Percentiles rank a stretch among this genome's conserved stretches.
phyloP scores from a whole-genome alignment of 2,797 vertebrate genomes.

The Amniataba percoides region DNA sequence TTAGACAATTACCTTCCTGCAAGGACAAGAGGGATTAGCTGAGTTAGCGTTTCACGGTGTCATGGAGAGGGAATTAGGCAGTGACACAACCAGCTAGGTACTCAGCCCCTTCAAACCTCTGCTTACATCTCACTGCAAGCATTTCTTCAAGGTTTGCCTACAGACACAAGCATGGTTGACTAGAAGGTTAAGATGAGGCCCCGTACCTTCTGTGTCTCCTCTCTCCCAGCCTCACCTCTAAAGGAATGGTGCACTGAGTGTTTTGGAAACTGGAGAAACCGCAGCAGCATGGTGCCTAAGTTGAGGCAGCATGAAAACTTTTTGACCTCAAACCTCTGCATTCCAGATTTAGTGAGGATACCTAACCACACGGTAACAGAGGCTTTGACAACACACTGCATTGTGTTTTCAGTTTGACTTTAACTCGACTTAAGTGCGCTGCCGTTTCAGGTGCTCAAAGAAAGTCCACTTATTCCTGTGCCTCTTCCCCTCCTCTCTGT shows the following conservation, averaged over 20 bases:
- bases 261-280: slow-evolving; percentile 75
- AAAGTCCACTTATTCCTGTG: slow-evolving; percentile 39
- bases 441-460: slow-evolving; percentile 71
- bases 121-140: not conserved
- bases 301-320: slow-evolving; percentile 72
- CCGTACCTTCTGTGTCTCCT: slow-evolving; percentile 43
- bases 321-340: slow-evolving; percentile 75
- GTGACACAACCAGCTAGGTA: slow-evolving; percentile 47
- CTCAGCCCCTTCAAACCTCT: slow-evolving; percentile 23
- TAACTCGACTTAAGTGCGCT: slow-evolving; percentile 34
- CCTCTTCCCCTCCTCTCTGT: slow-evolving; percentile 30
- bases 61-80: slow-evolving; percentile 60
- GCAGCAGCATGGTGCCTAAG: slow-evolving; percentile 72
- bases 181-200: slow-evolving; percentile 11
- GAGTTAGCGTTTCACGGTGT: slow-evolving; percentile 61
- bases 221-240: slow-evolving; percentile 48
- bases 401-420: slow-evolving; percentile 53
- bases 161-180: not conserved
- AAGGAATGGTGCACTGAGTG: slow-evolving; percentile 59
- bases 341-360: slow-evolving; percentile 74
- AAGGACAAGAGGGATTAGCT: slow-evolving; percentile 73
- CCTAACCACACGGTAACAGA: slow-evolving; percentile 65
- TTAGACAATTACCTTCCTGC: slow-evolving; percentile 60
- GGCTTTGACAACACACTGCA: slow-evolving; percentile 37
- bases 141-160: slow-evolving; percentile 17